phyloP scores from a whole-genome alignment of 2,888 invertebrate genomes.

The Macaria liturata region DNA sequence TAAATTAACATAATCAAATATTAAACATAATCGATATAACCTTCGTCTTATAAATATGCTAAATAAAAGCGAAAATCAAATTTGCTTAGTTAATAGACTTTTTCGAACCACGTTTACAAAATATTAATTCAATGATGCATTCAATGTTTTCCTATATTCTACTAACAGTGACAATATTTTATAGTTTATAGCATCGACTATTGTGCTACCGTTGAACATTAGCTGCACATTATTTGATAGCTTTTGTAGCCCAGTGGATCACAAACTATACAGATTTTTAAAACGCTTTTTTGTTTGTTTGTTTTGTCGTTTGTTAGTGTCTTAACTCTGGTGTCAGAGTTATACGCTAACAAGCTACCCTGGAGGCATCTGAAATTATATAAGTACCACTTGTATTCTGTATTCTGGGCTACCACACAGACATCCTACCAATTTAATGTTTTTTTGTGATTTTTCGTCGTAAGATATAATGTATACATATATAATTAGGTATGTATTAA shows the following conservation, averaged over 20 bases:
- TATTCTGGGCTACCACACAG: too few relatives aligned
- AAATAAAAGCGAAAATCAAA: background rate
- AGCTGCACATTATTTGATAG: constrained; percentile 42
- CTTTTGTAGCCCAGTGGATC: constrained; percentile 29
- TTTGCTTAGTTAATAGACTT: background rate
- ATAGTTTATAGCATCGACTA: constrained; percentile 46
- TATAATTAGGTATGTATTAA: too few relatives aligned
- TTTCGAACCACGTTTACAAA: background rate
- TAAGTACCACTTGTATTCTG: too few relatives aligned
- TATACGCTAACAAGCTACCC: too few relatives aligned
- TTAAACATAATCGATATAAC: background rate
- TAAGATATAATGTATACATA: too few relatives aligned
- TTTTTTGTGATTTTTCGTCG: too few relatives aligned
- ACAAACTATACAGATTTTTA: constrained; percentile 30
- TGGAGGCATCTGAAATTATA: too few relatives aligned
- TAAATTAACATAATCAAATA: background rate
- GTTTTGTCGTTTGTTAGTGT: too few relatives aligned
- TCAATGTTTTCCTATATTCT: constrained; percentile 43
- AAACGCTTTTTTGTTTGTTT: too few relatives aligned
- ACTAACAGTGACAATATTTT: constrained; percentile 62
- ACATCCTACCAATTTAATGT: too few relatives aligned
- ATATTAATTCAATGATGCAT: constrained; percentile 13
- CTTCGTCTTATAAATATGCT: background rate
- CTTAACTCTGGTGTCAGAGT: too few relatives aligned
- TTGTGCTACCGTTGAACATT: constrained; percentile 50